Evolutionary conservation across 2,888 invertebrate genomes (phyloP).

Genomic region (Rhogogaster chlorosoma): DNA sequence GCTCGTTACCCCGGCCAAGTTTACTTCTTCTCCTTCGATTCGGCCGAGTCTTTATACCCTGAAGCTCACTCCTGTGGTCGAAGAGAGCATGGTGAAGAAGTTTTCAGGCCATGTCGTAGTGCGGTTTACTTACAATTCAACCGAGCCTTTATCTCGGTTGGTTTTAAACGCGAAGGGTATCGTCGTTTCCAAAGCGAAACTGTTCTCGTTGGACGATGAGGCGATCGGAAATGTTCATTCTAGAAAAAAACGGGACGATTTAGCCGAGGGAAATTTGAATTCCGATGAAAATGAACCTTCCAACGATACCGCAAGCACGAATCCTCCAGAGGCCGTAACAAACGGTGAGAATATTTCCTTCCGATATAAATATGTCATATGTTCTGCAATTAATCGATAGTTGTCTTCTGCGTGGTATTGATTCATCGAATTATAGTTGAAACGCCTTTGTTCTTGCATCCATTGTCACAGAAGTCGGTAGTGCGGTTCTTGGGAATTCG

Average conservation of each 20-base stretch:
- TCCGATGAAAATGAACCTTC: neutral
- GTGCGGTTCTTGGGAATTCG: neutral
- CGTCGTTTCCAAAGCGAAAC: conserved; percentile 53
- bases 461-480: neutral
- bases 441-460: neutral
- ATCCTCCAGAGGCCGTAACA: neutral
- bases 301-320: neutral
- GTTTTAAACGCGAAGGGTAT: conserved; percentile 67
- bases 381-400: neutral
- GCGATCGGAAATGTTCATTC: neutral
- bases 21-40: conserved; percentile 63
- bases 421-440: neutral
- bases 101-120: conserved; percentile 65
- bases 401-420: neutral
- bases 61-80: conserved; percentile 63
- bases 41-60: conserved; percentile 66
- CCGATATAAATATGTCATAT: neutral
- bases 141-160: conserved; percentile 59
- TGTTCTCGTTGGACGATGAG: neutral
- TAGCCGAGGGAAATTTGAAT: neutral
- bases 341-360: conserved; percentile 4
- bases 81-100: conserved; percentile 57
- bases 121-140: conserved; percentile 65
- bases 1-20: conserved; percentile 50
- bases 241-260: neutral